A percentile compares a stretch with the other conserved stretches of the same genome.
Conservation (phyloP, 2,797 vertebrate species). For the Phataginus tetradactyla region DNA sequence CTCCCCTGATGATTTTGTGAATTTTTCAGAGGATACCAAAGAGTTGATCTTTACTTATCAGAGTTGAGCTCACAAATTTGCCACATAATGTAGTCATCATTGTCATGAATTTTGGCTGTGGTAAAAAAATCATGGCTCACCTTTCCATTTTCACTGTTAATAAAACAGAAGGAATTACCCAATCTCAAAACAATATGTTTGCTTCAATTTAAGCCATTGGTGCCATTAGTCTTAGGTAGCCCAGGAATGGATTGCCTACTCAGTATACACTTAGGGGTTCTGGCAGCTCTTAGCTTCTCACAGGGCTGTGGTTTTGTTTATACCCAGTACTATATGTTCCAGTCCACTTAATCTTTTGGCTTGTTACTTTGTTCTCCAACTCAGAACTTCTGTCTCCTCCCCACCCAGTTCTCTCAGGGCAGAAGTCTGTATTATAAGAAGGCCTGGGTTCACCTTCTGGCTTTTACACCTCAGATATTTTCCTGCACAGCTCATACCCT, state of each 20-base stretch:
- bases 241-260: neutral
- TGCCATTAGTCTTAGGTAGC: neutral
- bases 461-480: neutral
- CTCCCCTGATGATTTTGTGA: neutral
- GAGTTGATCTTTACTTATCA: neutral
- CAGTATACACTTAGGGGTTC: neutral
- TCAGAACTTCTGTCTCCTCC: neutral
- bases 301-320: neutral
- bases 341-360: constrained; percentile 21
- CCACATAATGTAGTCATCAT: neutral
- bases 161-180: neutral
- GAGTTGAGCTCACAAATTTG: neutral
- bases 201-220: neutral
- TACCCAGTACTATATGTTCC: neutral
- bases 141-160: neutral
- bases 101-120: neutral
- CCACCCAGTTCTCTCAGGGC: accelerated
- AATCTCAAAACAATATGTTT: neutral
- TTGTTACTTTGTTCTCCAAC: neutral
- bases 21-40: constrained; percentile 6
- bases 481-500: neutral
- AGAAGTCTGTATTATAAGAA: neutral
- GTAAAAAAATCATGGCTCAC: neutral
- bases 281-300: neutral
- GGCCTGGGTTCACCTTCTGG: neutral